A percentile compares a stretch with the other conserved stretches of the same genome.
phyloP scores from a whole-genome alignment of 1,140 invertebrate species.

The Euura saliciscinereae region DNA sequence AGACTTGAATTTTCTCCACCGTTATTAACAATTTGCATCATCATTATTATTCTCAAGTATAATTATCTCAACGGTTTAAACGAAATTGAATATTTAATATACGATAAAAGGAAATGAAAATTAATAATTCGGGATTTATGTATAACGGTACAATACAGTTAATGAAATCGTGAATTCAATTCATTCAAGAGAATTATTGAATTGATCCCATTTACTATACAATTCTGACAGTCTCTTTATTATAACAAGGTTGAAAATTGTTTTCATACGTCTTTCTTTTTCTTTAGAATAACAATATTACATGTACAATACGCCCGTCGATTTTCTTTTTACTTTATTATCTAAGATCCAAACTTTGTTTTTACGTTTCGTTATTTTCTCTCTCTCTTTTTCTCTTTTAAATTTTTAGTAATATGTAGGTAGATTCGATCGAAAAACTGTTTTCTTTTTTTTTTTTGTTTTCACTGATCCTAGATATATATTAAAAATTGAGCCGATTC shows the following conservation, averaged over 20 bases:
- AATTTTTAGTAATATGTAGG: not conserved
- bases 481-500: constrained; percentile 43
- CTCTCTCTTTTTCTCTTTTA: constrained; percentile 16
- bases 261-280: not conserved
- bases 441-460: constrained; percentile 14
- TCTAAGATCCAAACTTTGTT: not conserved
- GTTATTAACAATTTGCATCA: not conserved
- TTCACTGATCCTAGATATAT: constrained; percentile 25
- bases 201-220: not conserved
- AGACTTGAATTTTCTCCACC: not conserved
- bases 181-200: not conserved
- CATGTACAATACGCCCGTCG: not conserved
- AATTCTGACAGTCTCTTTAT: not conserved
- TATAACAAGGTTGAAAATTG: not conserved
- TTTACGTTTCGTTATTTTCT: not conserved
- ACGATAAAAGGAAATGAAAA: not conserved
- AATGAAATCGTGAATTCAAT: not conserved
- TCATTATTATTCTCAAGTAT: no score
- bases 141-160: not conserved
- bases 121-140: not conserved
- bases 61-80: no score
- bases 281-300: no score
- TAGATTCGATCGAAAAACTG: no score
- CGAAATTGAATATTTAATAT: no score
- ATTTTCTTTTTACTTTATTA: not conserved